These are phyloP conservation scores for Lacerta agilis DNA, from an alignment of 2,797 vertebrate species.

Conservation along the genomic window DNA sequence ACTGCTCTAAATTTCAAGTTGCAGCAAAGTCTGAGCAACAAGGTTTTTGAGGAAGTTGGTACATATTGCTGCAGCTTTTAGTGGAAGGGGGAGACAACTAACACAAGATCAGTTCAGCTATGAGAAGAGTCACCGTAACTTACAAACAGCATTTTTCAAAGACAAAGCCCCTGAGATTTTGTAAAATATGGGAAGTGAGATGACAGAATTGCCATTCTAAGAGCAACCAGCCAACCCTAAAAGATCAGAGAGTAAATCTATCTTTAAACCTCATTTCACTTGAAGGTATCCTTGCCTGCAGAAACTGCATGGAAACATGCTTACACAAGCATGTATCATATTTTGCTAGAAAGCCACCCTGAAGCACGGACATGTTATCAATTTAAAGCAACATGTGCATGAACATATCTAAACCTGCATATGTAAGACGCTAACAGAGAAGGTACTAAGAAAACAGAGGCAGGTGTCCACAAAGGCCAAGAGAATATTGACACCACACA, in stretches of 20 bases:
- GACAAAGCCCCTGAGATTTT: not conserved
- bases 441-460: not conserved
- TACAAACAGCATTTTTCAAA: not conserved
- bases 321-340: not conserved
- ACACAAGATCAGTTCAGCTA: not conserved
- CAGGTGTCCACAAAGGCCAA: not conserved
- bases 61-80: not conserved
- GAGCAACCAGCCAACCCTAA: not conserved
- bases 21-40: not conserved
- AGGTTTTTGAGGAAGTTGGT: not conserved
- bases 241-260: not conserved
- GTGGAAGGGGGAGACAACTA: not conserved
- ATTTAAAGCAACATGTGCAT: not conserved
- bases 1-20: not conserved
- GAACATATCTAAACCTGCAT: not conserved
- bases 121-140: not conserved
- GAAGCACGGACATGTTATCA: not conserved
- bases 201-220: not conserved
- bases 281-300: not conserved
- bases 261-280: not conserved
- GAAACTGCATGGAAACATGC: not conserved
- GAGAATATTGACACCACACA: not conserved
- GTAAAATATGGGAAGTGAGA: not conserved
- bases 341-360: not conserved
- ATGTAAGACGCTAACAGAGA: not conserved